A percentile compares a stretch with the other conserved stretches of the same genome.
These are phyloP conservation scores for Hyperoplus lanceolatus DNA, from an alignment of 2,797 vertebrate species.

Conservation along the genomic window DNA sequence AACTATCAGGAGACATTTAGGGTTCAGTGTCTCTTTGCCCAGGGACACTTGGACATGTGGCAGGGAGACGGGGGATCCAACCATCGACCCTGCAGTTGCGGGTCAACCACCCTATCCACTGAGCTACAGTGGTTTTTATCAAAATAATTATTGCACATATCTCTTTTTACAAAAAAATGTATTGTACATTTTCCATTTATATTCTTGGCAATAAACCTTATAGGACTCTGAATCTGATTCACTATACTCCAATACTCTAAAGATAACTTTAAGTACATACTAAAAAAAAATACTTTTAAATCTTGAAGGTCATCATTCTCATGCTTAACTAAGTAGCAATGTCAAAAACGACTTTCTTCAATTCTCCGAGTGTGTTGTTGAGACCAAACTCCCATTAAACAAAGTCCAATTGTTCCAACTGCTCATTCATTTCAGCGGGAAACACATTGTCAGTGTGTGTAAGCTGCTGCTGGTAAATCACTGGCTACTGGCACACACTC, in stretches of 20 bases:
- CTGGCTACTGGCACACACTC: constrained; percentile 46
- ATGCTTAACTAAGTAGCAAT: constrained; percentile 4
- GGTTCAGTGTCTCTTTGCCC: too few species aligned
- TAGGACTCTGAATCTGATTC: too few species aligned
- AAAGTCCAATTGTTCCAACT: constrained; percentile 56
- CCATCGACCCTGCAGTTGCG: too few species aligned
- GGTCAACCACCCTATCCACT: too few species aligned
- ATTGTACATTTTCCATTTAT: too few species aligned
- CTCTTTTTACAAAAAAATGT: too few species aligned
- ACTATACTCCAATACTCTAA: neutral
- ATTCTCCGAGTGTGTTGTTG: neutral
- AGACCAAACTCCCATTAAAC: constrained; percentile 47
- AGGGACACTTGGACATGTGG: too few species aligned
- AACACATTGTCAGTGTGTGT: constrained; percentile 52
- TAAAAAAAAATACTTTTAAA: neutral
- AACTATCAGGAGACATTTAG: too few species aligned
- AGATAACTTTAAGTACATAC: neutral
- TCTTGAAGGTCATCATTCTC: constrained; percentile 7
- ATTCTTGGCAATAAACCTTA: too few species aligned
- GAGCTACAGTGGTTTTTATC: too few species aligned
- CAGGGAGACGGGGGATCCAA: too few species aligned
- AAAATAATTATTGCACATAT: too few species aligned
- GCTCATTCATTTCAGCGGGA: constrained; percentile 61
- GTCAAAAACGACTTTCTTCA: constrained; percentile 4
- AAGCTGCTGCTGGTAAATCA: constrained; percentile 55